These are phyloP conservation scores for Carassius gibelio DNA, from an alignment of 2,113 vertebrate genomes.

Conservation along the genomic window DNA sequence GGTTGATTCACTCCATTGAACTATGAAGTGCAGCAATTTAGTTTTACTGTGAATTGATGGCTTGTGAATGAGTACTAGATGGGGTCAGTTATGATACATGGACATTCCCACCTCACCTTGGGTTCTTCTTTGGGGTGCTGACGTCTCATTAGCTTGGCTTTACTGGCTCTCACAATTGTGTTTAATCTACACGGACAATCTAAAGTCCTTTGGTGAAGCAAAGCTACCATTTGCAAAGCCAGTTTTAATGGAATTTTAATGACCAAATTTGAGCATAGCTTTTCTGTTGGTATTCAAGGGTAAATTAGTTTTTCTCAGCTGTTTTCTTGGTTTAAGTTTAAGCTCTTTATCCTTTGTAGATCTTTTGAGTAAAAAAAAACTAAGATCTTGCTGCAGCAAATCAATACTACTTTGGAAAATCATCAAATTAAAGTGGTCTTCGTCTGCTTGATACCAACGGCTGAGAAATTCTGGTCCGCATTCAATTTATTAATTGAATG, in stretches of 20 bases:
- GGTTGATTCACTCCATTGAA: slow-evolving; percentile 64
- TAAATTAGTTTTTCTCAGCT: not conserved
- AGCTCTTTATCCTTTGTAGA: not conserved
- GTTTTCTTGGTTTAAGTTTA: not conserved
- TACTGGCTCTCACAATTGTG: slow-evolving; percentile 31
- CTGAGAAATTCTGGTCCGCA: not conserved
- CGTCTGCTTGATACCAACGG: not conserved
- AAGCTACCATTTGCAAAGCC: slow-evolving; percentile 32
- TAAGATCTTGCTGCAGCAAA: slow-evolving; percentile 9
- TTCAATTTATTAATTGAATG: slow-evolving; percentile 21
- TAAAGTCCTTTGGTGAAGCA: slow-evolving; percentile 23
- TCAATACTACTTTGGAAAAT: not conserved
- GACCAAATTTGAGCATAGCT: not conserved
- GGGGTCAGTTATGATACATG: slow-evolving; percentile 58
- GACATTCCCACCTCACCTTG: slow-evolving; percentile 65
- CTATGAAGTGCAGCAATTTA: slow-evolving; percentile 70
- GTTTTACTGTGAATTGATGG: slow-evolving; percentile 52
- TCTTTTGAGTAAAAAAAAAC: not conserved
- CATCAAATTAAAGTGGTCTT: slow-evolving; percentile 8
- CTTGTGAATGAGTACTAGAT: slow-evolving; percentile 61
- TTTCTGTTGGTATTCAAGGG: not conserved
- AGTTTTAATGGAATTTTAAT: slow-evolving; percentile 38
- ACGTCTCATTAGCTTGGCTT: slow-evolving; percentile 56
- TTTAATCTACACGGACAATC: slow-evolving; percentile 55
- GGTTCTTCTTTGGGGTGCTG: slow-evolving; percentile 60